Percentiles rank a stretch among this genome's conserved stretches.
Evolutionary conservation across 2,113 vertebrate genomes (phyloP).

Genomic region (Brachypodius melanocephalos): DNA sequence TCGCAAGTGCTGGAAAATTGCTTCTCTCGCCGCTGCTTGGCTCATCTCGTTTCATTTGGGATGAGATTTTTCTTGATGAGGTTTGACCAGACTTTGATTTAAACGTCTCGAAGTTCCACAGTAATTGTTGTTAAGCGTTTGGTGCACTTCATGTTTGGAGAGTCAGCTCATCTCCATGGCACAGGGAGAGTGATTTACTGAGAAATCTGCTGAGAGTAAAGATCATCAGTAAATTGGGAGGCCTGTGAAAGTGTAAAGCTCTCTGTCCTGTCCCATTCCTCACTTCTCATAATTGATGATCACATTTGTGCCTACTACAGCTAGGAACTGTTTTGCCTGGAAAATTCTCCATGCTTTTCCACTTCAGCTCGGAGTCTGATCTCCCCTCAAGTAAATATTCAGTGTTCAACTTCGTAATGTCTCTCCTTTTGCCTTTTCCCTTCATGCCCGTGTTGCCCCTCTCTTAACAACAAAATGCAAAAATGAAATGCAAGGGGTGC

Average conservation of each 20-base stretch:
- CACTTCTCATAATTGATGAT: not conserved
- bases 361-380: not conserved
- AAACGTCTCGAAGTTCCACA: not conserved
- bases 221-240: not conserved
- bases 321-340: not conserved
- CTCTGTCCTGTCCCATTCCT: not conserved
- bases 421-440: not conserved
- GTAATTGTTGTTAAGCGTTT: not conserved
- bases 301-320: not conserved
- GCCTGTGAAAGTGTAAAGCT: not conserved
- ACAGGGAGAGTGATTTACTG: not conserved
- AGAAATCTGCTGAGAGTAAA: not conserved
- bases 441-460: not conserved
- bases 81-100: not conserved
- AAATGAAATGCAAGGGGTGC: not conserved
- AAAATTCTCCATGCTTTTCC: not conserved
- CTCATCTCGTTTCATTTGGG: not conserved
- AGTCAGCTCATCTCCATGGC: not conserved
- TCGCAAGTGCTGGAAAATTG: constrained; percentile 13
- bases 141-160: not conserved
- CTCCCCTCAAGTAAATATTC: not conserved
- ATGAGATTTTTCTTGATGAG: not conserved
- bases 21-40: not conserved
- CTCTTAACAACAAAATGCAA: not conserved
- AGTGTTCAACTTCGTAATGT: not conserved